Base-by-base conservation (phyloP, 2,797 vertebrate genomes). In the Gila robusta region DNA sequence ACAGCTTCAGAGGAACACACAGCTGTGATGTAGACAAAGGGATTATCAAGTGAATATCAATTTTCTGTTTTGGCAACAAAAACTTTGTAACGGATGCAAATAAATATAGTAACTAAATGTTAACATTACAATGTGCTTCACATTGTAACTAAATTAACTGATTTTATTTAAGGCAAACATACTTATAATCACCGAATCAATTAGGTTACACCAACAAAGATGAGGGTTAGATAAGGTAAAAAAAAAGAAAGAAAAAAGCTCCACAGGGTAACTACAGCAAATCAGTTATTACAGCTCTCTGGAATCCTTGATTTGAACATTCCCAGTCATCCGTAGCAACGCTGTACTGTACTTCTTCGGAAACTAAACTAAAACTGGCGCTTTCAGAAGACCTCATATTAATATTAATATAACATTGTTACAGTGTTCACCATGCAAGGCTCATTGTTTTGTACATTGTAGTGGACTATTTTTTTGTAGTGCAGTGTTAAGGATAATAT, bases 1-100 rank as follows among this genome's bases (percentile, higher is more conserved):
- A 67, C 5, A 64, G 62, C 82, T 64, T 87, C 70, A 54, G 39
- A 73, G 72, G 6, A 62, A 71, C 54, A n/a, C 23, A 32, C 59
- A 82, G 32, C 59, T 35, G 26, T 19, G 59, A 72, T 39, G n/a
- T 5, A 4, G 19, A 66, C 32, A 81, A 64, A 83, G 56, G 44
- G 28, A 67, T 19, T 32, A 16, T 49, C 47, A 49, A n/a, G 66
- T 28, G 19, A 62, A 72, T 62, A 79, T 66, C 23, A 66, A 54
- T 74, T 14, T 64, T 2, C n/a, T 52, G 67, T 49, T 86, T 32
- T 49, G 52, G 23, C n/a, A 54, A 19, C 6, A 69, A 56, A 10
- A 78, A 79, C 23, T 44, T 78, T 21, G 28, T 6, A 73, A 5
- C 32, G 52, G 11, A 23, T 41, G 32, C 35, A 17, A 4, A 78